A percentile compares a stretch with the other conserved stretches of the same genome.
phyloP scores from a whole-genome alignment of 2,797 vertebrate genomes.

The Brachyalestes nurse region DNA sequence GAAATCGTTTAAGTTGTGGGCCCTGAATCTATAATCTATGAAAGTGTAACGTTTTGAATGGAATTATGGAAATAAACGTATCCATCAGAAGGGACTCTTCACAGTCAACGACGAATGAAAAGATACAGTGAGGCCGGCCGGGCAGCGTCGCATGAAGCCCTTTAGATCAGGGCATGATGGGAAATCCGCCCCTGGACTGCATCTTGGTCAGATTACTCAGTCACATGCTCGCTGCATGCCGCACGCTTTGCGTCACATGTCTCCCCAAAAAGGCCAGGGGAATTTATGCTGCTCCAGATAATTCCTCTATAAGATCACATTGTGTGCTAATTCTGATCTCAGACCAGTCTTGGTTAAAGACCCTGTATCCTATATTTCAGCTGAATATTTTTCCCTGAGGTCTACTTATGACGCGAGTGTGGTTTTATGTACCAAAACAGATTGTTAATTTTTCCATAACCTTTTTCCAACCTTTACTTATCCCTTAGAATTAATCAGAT shows the following conservation, averaged over 20 bases:
- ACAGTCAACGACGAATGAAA: neutral
- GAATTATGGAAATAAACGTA: too few relatives aligned
- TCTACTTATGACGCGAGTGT: neutral
- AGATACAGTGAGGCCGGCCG: neutral
- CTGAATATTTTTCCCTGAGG: neutral
- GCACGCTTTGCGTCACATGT: conserved; percentile 51
- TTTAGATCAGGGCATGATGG: conserved; percentile 34
- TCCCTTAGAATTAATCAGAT: neutral
- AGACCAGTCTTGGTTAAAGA: neutral
- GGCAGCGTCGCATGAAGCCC: conserved; percentile 26
- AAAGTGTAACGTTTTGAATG: too few relatives aligned
- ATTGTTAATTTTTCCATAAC: neutral
- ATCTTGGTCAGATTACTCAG: conserved; percentile 45
- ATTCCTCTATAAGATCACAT: conserved; percentile 9
- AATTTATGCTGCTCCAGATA: conserved; percentile 32
- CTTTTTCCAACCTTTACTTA: neutral
- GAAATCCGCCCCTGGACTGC: conserved; percentile 30
- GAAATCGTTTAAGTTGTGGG: too few relatives aligned
- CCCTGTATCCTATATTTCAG: neutral
- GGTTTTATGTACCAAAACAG: neutral
- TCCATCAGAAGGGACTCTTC: neutral
- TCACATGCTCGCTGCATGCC: conserved; percentile 56
- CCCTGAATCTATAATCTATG: too few relatives aligned
- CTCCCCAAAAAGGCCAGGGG: conserved; percentile 4
- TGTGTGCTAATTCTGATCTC: conserved; percentile 5